Conservation (phyloP, 2,888 invertebrate genomes). For the Linnaemya vulpina region DNA sequence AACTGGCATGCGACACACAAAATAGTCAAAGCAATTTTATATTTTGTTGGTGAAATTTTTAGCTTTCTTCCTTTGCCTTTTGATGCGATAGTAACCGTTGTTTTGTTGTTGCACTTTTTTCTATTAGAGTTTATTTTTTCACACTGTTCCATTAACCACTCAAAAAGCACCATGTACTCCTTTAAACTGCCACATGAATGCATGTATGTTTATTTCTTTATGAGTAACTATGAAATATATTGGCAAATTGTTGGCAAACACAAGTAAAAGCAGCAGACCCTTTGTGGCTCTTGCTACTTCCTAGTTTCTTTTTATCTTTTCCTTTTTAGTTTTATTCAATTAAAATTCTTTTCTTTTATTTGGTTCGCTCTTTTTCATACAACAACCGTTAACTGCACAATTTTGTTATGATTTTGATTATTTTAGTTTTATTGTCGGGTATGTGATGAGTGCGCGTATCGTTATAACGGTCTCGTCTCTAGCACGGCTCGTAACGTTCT, state of each 20-base stretch:
- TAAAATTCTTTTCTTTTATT: not conserved
- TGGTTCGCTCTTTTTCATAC: not conserved
- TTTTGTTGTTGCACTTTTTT: slow-evolving; percentile 30
- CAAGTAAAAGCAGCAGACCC: slow-evolving; percentile 43
- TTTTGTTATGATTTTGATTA: slow-evolving; percentile 37
- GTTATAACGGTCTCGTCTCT: slow-evolving; percentile 64
- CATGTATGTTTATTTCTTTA: not conserved
- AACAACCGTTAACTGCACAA: slow-evolving; percentile 40
- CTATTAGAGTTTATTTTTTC: slow-evolving; percentile 36
- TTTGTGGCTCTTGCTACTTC: slow-evolving; percentile 38
- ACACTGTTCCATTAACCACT: slow-evolving; percentile 53
- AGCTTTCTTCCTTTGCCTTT: slow-evolving; percentile 48
- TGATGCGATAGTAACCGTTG: slow-evolving; percentile 66
- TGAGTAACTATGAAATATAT: slow-evolving; percentile 18
- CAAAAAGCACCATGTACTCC: slow-evolving; percentile 41
- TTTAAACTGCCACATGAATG: slow-evolving; percentile 48
- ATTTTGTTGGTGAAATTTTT: slow-evolving; percentile 48
- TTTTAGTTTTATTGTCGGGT: slow-evolving; percentile 3
- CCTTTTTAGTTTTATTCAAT: not conserved
- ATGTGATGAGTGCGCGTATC: slow-evolving; percentile 33
- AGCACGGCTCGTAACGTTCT: slow-evolving; percentile 69
- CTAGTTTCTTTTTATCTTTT: slow-evolving; percentile 39
- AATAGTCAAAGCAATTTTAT: slow-evolving; percentile 57
- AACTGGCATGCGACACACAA: slow-evolving; percentile 78
- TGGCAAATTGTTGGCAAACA: slow-evolving; percentile 28